A percentile compares a stretch with the other conserved stretches of the same genome.
Evolutionary conservation across 2,113 vertebrate genomes (phyloP).

Genomic region (Nansenia antarctica): DNA sequence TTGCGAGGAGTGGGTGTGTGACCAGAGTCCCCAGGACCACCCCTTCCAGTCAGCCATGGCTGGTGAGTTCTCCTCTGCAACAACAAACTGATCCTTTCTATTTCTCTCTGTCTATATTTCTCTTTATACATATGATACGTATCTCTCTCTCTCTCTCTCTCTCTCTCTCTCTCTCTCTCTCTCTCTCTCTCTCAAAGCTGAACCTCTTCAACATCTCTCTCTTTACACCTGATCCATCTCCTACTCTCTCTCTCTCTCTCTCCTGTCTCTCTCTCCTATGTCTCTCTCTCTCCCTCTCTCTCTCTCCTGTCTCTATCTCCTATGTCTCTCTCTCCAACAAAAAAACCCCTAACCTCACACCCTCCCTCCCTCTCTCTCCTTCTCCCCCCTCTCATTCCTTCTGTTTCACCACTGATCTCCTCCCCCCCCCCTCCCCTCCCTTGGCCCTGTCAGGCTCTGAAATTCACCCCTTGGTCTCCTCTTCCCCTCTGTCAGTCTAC

Average conservation of each 20-base stretch:
- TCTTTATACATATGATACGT: too few relatives aligned
- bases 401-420: constrained; percentile 2
- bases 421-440: background rate
- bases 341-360: background rate
- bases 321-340: background rate
- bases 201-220: background rate
- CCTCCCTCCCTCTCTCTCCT: background rate
- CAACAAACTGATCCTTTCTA: background rate
- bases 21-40: constrained; percentile 43
- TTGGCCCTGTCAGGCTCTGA: constrained; percentile 31
- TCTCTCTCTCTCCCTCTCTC: background rate
- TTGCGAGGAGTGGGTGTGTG: constrained; percentile 81
- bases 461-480: constrained; percentile 35
- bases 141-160: background rate
- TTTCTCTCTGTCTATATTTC: background rate
- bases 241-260: background rate
- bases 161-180: background rate
- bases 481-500: constrained; percentile 50
- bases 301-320: background rate
- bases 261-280: background rate
- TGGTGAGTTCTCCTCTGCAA: constrained; percentile 38
- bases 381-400: background rate
- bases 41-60: constrained; percentile 59
- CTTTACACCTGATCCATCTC: background rate
- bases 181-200: background rate